Evolutionary conservation across 2,113 vertebrate genomes (phyloP).

Genomic region (Pedionomus torquatus): DNA sequence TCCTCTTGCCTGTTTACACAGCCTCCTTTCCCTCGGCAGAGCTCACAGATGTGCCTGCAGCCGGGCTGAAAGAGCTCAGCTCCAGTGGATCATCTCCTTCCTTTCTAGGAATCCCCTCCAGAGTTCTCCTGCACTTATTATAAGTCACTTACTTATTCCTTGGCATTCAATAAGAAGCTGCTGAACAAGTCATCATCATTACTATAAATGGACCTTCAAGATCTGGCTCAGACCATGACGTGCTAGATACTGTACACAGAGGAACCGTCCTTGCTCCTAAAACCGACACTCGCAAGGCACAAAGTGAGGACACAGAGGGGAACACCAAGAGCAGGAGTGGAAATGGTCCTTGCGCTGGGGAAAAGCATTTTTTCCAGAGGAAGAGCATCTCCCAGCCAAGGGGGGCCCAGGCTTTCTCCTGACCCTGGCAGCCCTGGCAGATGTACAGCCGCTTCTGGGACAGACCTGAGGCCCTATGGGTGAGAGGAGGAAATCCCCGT

Average conservation of each 20-base stretch:
- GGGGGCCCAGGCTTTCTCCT: neutral
- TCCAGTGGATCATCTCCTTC: neutral
- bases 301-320: fast-evolving
- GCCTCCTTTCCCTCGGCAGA: neutral
- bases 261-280: neutral
- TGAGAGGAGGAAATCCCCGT: neutral
- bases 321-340: neutral
- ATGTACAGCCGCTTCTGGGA: neutral
- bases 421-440: neutral
- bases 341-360: neutral
- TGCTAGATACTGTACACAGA: neutral
- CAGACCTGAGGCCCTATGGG: fast-evolving
- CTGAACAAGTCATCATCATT: neutral
- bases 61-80: neutral
- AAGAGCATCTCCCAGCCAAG: neutral
- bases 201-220: neutral
- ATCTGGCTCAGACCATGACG: neutral
- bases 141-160: neutral
- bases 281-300: fast-evolving
- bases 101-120: neutral
- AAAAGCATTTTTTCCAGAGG: neutral
- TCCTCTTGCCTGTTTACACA: constrained; percentile 20
- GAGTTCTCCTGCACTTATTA: neutral
- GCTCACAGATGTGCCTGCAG: neutral
- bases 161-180: neutral